Base-by-base conservation (phyloP, 2,797 vertebrate species). In the Manis pentadactyla region DNA sequence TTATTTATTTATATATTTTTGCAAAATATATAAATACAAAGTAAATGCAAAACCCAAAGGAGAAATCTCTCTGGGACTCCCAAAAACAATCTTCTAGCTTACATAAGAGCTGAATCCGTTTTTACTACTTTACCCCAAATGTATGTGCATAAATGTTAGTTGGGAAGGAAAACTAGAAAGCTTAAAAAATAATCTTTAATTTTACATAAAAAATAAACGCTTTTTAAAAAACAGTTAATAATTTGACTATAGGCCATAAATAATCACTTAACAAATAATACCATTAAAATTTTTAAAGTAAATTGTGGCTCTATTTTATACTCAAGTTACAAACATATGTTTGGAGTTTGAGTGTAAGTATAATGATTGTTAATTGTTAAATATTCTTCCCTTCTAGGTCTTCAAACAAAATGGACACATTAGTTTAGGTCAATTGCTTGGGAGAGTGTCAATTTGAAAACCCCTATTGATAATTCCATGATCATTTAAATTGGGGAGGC, bases 191-290 rank as follows among this genome's bases (percentile, higher is more conserved):
- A 51, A 37, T 27, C 19, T 93, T 23, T 73, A 34, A 46, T 46
- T 57, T 79, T 49, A 87, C 27, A 90, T 51, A 37, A 90, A 90
- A 90, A 94, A 17, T 46, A 83, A 94, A 66, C 75, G 39, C 12
- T 90, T 87, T 66, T 66, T 66, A 39, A 39, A 39, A 8, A 49
- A 57, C 18, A 74, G 39, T 27, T 71, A 57, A 17, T 37, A 84
- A 73, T 37, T 79, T 91, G 23, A 71, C 75, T 66, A 53, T 57
- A 64, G 23, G 27, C 23, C 69, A 71, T 46, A 92, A 86, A 17
- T 59, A 79, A 49, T 75, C 61, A 88, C 29, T 85, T 88, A 90
- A 85, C 25, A 78, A 73, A 74, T 34, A 89, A 59, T 94, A 61
- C 1, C 23, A 61, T 74, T 88, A 42, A 69, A 79, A 34, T n/a